Evolutionary conservation across 2,797 vertebrate genomes (phyloP), one percentile per base, ranked within the genome.

Genomic region (Lithobates sylvaticus): DNA sequence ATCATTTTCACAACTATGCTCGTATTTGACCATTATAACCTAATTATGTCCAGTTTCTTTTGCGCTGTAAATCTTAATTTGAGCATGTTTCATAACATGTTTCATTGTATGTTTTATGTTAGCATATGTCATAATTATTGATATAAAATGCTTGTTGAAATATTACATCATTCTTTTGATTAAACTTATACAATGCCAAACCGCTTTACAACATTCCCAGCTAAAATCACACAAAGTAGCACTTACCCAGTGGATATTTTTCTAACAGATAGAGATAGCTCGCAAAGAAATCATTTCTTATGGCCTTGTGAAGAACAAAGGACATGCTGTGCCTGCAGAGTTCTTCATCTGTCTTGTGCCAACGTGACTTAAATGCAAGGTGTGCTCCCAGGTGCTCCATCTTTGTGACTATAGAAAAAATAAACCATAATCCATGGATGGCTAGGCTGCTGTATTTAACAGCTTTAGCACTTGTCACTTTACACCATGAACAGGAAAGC

Each of bases 271-370:
- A 97, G 78, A 98, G 96, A 90, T 98, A 99, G 91, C 98, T 97
- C 93, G 96, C 97, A 78, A 99, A 99, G 93, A 99, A 99, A 88
- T 99, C 97, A 10, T 93, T 95, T 85, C 94, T 93, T 86, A 99
- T 94, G 0, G 97, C 93, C 88, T 93, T 97, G 88, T 97, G 96
- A 89, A 99, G 93, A 87, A 97, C 90, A 78, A 99, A 97, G 88
- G 97, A 98, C 97, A 97, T 97, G 88, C 98, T 98, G 90, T 99
- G 96, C 82, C 96, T 95, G 86, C 97, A 98, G 91, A 99, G 95
- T 8, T 95, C 94, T 84, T 95, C 94, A 0, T 98, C 97, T 0
- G 97, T 98, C 89, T 95, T 94, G 67, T 95, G 95, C 97, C 98
- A 98, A 88, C 96, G 96, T 0, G 96, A 95, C 81, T 92, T 93